Evolutionary conservation across 2,888 invertebrate genomes (phyloP), one percentile per base, ranked within the genome.

Genomic region (Glyphotaelius pellucidus): DNA sequence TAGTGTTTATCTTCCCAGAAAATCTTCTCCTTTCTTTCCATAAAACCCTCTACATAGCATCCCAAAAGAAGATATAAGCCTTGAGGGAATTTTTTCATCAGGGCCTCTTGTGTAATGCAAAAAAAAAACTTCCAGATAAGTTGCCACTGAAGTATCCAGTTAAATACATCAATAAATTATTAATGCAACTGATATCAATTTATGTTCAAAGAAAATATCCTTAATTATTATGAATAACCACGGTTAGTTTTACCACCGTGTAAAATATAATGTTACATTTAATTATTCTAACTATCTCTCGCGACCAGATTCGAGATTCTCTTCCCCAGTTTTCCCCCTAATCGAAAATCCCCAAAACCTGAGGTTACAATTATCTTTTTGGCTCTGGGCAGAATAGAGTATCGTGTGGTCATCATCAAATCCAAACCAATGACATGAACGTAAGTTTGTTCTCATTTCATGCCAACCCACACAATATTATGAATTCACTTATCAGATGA

Each of bases 401-500:
- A 67, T 67, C 67, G 25, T 67, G 67, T 67, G 67, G 25, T 67
- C 67, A 67, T 67, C 67, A 67, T 67, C 67, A 67, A 67, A 67
- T 67, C 25, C 9, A 25, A 25, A 4, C 67, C 67, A 67, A n/a
- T 67, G 67, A 67, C n/a, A n/a, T 67, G 67, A 67, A 67, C 25
- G 25, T 67, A 67, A 67, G 67, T 67, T 67, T n/a, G 67, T 67
- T 67, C n/a, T 67, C n/a, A 9, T 25, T 67, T 25, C 67, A 67
- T 67, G 67, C 67, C 67, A 67, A 67, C 83, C 32, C 83, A 83
- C 83, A 35, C 35, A 32, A 83, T 83, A 83, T 25, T 83, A 83
- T 38, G 35, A 83, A 83, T 83, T 83, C 83, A 83, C 35, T 83
- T 87, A 87, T 87, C n/a, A 67, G 67, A 67, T n/a, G 30, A 32